phyloP scores from a whole-genome alignment of 2,113 vertebrate species.

The Sisor rabdophorus region DNA sequence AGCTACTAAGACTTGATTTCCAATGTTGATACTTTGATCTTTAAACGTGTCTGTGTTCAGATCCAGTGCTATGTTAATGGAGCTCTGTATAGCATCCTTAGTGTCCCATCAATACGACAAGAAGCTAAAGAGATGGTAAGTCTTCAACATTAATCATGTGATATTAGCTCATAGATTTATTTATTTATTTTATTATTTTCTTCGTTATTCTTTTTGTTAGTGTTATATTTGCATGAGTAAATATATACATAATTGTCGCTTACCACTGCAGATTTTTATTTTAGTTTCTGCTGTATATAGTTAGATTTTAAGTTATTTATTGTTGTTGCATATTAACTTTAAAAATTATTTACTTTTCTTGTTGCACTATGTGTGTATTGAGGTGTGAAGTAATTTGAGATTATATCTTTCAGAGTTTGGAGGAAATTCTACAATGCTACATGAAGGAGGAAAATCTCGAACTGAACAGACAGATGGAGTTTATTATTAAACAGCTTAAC shows the following conservation, averaged over 20 bases:
- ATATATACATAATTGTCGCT: too few species aligned
- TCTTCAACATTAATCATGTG: not conserved
- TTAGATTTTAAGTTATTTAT: not conserved
- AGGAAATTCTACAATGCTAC: constrained; percentile 90
- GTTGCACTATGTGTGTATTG: not conserved
- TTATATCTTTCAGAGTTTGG: constrained; percentile 75
- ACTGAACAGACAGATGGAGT: constrained; percentile 87
- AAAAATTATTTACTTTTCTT: not conserved
- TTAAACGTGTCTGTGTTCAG: constrained; percentile 60
- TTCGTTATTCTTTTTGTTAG: too few species aligned
- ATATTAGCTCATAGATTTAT: too few species aligned
- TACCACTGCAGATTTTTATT: not conserved
- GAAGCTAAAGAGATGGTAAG: constrained; percentile 94
- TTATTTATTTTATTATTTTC: too few species aligned
- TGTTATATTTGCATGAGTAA: too few species aligned
- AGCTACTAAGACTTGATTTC: not conserved
- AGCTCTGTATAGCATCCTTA: constrained; percentile 88
- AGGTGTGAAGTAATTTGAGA: not conserved
- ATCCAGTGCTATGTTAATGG: constrained; percentile 91
- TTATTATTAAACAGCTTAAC: constrained; percentile 89
- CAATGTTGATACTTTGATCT: not conserved
- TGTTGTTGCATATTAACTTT: too few species aligned
- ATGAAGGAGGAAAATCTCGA: constrained; percentile 83
- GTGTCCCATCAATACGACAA: constrained; percentile 79
- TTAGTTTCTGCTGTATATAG: not conserved